A percentile compares a stretch with the other conserved stretches of the same genome.
Evolutionary conservation across 2,113 vertebrate genomes (phyloP).

Genomic region (Malurus elegans): DNA sequence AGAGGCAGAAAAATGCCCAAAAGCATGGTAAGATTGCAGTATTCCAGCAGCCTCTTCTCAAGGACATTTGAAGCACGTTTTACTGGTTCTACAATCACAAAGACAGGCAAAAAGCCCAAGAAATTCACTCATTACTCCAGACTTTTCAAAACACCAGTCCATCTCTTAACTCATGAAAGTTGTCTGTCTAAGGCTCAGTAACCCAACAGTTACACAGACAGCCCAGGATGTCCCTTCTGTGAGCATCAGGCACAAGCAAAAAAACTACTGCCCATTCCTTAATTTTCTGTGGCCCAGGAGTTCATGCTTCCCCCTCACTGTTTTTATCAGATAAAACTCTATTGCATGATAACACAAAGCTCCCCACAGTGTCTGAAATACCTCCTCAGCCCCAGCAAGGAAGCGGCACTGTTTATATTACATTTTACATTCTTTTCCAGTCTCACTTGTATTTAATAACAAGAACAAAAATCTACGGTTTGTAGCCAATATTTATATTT

Average conservation of each 20-base stretch:
- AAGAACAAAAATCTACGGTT: not conserved
- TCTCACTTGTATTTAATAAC: not conserved
- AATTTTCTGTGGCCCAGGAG: not conserved
- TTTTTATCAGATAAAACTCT: not conserved
- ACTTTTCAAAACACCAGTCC: not conserved
- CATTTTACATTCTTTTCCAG: not conserved
- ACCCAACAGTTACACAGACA: not conserved
- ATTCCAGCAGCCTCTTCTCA: not conserved
- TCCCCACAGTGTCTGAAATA: not conserved
- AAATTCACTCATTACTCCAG: not conserved
- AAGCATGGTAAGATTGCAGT: not conserved
- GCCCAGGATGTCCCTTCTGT: not conserved
- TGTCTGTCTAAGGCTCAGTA: not conserved
- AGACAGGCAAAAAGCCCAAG: not conserved
- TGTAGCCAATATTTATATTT: constrained; percentile 5
- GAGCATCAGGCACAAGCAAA: not conserved
- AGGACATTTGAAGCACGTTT: not conserved
- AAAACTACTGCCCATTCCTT: not conserved
- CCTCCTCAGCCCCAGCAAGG: not conserved
- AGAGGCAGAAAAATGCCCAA: not conserved
- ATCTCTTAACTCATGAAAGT: not conserved
- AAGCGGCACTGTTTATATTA: not conserved
- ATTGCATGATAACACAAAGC: not conserved
- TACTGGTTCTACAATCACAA: not conserved
- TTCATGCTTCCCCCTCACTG: not conserved